Percentiles rank a stretch among this genome's conserved stretches.
Conservation (phyloP, 2,113 vertebrate species). For the Psilopsiagon aurifrons region DNA sequence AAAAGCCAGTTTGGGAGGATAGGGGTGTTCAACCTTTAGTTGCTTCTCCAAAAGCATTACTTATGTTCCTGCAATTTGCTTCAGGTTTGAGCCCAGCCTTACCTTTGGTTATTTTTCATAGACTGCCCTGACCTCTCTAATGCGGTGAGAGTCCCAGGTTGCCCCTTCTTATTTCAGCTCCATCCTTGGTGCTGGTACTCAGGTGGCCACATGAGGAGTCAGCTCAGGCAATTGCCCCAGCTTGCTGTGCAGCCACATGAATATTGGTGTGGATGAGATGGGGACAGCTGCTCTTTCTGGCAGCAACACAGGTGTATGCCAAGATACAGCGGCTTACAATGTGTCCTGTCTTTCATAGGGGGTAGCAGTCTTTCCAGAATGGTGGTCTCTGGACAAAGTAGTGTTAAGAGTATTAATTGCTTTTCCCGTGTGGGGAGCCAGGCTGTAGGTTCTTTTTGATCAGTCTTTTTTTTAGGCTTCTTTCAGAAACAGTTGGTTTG, state of each 20-base stretch:
- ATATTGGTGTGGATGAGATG: neutral
- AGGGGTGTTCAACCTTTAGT: neutral
- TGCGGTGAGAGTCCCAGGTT: neutral
- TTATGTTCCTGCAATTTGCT: neutral
- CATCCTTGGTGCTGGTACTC: neutral
- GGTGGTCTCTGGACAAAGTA: neutral
- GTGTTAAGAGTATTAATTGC: neutral
- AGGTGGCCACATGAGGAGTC: neutral
- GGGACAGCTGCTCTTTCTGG: neutral
- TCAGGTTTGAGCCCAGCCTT: neutral
- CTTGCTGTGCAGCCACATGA: neutral
- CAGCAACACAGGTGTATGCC: neutral
- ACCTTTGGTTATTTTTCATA: neutral
- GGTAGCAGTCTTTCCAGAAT: neutral
- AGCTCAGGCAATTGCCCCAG: neutral
- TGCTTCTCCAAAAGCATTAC: neutral
- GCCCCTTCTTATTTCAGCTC: neutral
- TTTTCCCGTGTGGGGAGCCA: neutral
- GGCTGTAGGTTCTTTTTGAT: neutral
- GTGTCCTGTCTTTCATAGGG: neutral
- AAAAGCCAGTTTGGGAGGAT: neutral
- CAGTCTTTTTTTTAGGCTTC: neutral
- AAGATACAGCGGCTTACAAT: rapidly evolving
- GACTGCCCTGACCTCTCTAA: neutral
- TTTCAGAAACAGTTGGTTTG: neutral